A percentile compares a stretch with the other conserved stretches of the same genome.
These are phyloP conservation scores for Lagocephalus sceleratus DNA, from an alignment of 2,797 vertebrate species.

Conservation along the genomic window DNA sequence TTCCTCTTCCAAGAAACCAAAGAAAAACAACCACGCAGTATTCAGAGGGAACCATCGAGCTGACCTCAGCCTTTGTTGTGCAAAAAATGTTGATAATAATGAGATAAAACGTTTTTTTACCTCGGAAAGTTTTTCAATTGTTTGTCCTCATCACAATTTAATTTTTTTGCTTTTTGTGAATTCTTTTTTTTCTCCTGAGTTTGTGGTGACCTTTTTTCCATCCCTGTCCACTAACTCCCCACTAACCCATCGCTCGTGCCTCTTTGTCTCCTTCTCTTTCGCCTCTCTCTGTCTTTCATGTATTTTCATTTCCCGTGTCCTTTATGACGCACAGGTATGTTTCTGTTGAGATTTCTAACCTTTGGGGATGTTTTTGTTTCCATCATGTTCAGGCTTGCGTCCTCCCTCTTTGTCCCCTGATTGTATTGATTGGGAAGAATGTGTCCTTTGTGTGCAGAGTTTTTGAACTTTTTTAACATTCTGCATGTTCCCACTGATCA, in stretches of 20 bases:
- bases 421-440: too few relatives aligned
- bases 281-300: constrained; percentile 40
- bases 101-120: not conserved
- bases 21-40: not conserved
- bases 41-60: constrained; percentile 2
- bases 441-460: not conserved
- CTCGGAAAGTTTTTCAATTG: not conserved
- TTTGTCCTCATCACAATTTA: not conserved
- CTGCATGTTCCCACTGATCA: constrained; percentile 3
- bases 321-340: constrained; percentile 25
- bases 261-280: constrained; percentile 23
- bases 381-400: too few relatives aligned
- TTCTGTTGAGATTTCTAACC: too few relatives aligned
- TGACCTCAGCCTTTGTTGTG: not conserved
- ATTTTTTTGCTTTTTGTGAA: not conserved
- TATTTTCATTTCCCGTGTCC: constrained; percentile 34
- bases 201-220: not conserved
- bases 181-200: not conserved
- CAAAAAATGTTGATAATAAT: not conserved
- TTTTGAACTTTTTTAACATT: not conserved
- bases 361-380: constrained; percentile 17
- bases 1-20: not conserved
- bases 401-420: too few relatives aligned
- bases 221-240: too few relatives aligned
- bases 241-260: constrained; percentile 18